Percentiles rank a stretch among this genome's conserved stretches.
These are phyloP conservation scores for Heterochromis multidens DNA, from an alignment of 2,113 vertebrate species.

Conservation along the genomic window DNA sequence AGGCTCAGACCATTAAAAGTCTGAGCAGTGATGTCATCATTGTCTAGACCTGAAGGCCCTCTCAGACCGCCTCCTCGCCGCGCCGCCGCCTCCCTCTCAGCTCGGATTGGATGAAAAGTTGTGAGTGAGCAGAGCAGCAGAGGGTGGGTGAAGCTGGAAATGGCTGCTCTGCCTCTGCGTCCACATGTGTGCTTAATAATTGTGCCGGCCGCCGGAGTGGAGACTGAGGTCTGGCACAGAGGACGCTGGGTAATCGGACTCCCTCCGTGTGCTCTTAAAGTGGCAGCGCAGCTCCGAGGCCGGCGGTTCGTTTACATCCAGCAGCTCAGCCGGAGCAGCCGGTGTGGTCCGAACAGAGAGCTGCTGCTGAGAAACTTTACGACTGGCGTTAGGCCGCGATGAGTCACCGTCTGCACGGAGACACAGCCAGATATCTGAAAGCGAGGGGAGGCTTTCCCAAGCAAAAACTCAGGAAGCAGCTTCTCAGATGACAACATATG, in stretches of 20 bases:
- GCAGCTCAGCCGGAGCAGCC: background rate
- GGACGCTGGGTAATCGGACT: conserved; percentile 66
- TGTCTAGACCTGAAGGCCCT: background rate
- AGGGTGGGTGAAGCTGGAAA: conserved; percentile 21
- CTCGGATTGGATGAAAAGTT: background rate
- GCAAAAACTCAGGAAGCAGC: background rate
- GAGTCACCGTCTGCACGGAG: no score
- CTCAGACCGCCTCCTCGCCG: background rate
- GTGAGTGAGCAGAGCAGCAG: no score
- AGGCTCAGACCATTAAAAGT: background rate
- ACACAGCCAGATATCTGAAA: no score
- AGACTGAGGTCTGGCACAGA: conserved; percentile 78
- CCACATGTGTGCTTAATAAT: conserved; percentile 68
- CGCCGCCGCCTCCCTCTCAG: no score
- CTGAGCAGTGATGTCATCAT: background rate
- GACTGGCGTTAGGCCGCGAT: rapidly evolving
- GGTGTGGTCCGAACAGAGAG: background rate
- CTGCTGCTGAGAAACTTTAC: background rate
- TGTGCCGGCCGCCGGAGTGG: conserved; percentile 66
- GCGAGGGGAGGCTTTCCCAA: background rate
- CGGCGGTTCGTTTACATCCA: conserved; percentile 13
- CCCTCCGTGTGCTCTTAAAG: conserved; percentile 18
- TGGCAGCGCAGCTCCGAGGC: background rate
- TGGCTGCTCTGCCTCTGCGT: conserved; percentile 27
- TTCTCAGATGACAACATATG: background rate